Evolutionary conservation across 1,140 invertebrate genomes (phyloP), one percentile per base, ranked within the genome.

Genomic region (Cylas formicarius): DNA sequence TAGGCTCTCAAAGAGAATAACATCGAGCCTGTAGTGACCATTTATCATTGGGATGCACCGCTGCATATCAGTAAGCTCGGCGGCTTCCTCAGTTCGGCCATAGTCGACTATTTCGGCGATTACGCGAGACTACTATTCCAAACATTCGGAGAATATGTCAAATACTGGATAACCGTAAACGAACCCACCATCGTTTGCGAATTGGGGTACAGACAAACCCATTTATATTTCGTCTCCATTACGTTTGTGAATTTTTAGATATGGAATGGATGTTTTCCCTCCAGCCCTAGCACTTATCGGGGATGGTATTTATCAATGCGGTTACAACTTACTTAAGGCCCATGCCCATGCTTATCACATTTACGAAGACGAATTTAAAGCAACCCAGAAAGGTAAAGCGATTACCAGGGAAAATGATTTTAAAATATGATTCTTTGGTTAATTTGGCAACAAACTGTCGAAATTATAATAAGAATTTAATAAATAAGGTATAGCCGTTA

Each of bases 161-260:
- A 51, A 35, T 49, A 52, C 27, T 55, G 53, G 53, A 16, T 55
- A 8, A 55, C 53, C 10, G 74, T 81, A 28, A 63, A 72, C 13
- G 51, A 53, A 28, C 42, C 51, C 4, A 37, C 0, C 71, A 76
- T 58, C 68, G 73, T 48, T 75, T 80, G 0, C 74, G 72, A 28
- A 22, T 65, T 18, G 84, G 81, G 78, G 74, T 78, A 2, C 84
- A 82, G 0, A 73, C 85, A 43, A 84, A 85, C 58, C 81, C 84
- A 60, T 80, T 81, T 2, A 73, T 74, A 68, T 75, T 78, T 43
- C 70, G 76, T 4, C 80, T 78, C 13, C 20, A 42, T 7, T 6
- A 42, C 13, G 52, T 43, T 42, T 53, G 18, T 42, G 56, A 26
- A n/a, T n/a, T n/a, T n/a, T n/a, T n/a, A n/a, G n/a, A n/a, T n/a